A percentile compares a stretch with the other conserved stretches of the same genome.
Conservation (phyloP, 2,797 vertebrate genomes). For the Cossypha niveicapilla region DNA sequence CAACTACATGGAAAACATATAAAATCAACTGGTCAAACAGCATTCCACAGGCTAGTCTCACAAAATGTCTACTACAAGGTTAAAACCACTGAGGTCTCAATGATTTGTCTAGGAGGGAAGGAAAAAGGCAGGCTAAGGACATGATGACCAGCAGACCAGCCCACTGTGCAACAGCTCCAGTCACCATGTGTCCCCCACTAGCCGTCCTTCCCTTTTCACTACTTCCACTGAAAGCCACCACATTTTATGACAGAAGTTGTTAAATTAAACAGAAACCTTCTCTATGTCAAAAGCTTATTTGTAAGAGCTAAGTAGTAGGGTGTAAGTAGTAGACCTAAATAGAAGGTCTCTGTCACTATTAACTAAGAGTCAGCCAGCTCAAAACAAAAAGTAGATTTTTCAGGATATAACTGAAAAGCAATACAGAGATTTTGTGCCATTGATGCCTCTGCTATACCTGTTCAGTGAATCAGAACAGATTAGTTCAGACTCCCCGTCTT, state of each 20-base stretch:
- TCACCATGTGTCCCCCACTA: fast-evolving
- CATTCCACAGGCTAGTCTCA: neutral
- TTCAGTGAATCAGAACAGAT: constrained; percentile 39
- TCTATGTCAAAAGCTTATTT: neutral
- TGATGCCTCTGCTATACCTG: constrained; percentile 2
- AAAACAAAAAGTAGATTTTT: neutral
- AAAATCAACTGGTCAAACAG: neutral
- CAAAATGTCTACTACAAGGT: neutral
- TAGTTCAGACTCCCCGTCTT: neutral
- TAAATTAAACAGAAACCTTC: neutral
- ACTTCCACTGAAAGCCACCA: neutral
- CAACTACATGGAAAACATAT: neutral
- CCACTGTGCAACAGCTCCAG: neutral
- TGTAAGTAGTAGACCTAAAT: neutral
- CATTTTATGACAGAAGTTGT: neutral
- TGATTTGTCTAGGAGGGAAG: neutral
- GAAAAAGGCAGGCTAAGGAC: neutral
- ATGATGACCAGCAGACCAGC: neutral
- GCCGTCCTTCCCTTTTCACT: neutral
- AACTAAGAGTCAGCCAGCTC: neutral
- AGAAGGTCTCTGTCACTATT: neutral
- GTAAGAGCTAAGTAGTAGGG: neutral
- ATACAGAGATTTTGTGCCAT: neutral
- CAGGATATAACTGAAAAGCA: neutral
- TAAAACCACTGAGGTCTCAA: neutral